A percentile compares a stretch with the other conserved stretches of the same genome.
Conservation (phyloP, 2,888 invertebrate genomes). For the Caenorhabditis japonica region DNA sequence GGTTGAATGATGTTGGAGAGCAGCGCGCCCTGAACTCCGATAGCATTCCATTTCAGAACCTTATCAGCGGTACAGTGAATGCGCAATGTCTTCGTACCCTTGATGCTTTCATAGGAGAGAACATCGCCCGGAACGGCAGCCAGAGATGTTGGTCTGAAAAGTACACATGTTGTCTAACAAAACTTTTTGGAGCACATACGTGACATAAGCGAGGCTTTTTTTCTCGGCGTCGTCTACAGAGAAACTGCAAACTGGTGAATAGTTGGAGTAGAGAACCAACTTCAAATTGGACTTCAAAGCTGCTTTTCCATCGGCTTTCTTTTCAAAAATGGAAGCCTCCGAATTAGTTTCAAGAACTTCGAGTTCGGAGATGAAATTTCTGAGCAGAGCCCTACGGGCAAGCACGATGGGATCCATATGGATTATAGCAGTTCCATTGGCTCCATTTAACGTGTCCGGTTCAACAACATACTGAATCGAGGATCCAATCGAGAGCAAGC, state of each 20-base stretch:
- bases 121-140: constrained; percentile 17
- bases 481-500: constrained; percentile 39
- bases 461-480: constrained; percentile 28
- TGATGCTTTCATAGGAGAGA: constrained; percentile 31
- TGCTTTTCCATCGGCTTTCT: constrained; percentile 26
- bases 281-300: constrained; percentile 34
- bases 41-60: constrained; percentile 61
- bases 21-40: constrained; percentile 63
- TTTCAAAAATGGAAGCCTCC: constrained; percentile 35
- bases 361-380: constrained; percentile 36
- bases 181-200: constrained; percentile 20
- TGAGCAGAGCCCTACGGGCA: constrained; percentile 49
- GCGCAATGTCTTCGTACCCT: constrained; percentile 13
- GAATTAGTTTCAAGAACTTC: not conserved
- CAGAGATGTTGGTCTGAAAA: constrained; percentile 20
- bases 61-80: constrained; percentile 60
- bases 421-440: constrained; percentile 44
- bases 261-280: constrained; percentile 46
- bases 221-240: constrained; percentile 19
- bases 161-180: not conserved
- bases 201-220: constrained; percentile 26
- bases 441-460: constrained; percentile 26
- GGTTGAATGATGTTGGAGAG: constrained; percentile 56
- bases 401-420: constrained; percentile 57
- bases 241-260: constrained; percentile 22